Conservation (phyloP, 1,140 invertebrate species). For the Neodiprion fabricii region DNA sequence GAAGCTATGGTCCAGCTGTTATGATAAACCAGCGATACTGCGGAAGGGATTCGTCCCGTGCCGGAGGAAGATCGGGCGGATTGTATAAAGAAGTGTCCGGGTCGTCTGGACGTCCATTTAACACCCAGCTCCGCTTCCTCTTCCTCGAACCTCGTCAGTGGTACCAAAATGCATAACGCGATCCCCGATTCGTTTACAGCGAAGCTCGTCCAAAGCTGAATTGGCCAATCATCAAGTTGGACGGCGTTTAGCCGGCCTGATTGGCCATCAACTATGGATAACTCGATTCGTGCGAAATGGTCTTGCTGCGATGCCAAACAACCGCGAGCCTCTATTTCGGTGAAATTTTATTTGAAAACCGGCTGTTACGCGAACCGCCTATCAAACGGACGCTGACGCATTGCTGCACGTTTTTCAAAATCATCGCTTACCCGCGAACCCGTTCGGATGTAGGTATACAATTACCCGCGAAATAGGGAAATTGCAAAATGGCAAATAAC, state of each 20-base stretch:
- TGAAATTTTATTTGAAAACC: not conserved
- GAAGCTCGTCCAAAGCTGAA: not conserved
- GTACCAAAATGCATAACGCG: not conserved
- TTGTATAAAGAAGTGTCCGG: too few relatives aligned
- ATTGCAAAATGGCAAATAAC: too few relatives aligned
- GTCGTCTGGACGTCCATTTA: too few relatives aligned
- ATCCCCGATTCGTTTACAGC: not conserved
- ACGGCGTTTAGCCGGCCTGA: not conserved
- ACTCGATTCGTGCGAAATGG: not conserved
- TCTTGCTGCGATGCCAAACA: not conserved
- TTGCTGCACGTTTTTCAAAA: not conserved
- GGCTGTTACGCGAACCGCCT: not conserved
- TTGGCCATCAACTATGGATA: not conserved
- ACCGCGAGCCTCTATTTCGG: not conserved
- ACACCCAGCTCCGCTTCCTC: not conserved
- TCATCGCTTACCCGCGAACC: not conserved
- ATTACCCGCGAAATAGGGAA: too few relatives aligned
- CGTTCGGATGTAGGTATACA: too few relatives aligned
- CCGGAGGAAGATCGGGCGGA: too few relatives aligned
- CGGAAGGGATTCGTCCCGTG: too few relatives aligned
- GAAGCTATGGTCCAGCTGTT: too few relatives aligned
- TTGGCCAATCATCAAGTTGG: slow-evolving; percentile 2
- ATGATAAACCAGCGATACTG: too few relatives aligned
- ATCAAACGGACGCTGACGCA: not conserved
- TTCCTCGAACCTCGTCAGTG: not conserved